Evolutionary conservation across 2,797 vertebrate species (phyloP).

Genomic region (Tokudaia muenninki): DNA sequence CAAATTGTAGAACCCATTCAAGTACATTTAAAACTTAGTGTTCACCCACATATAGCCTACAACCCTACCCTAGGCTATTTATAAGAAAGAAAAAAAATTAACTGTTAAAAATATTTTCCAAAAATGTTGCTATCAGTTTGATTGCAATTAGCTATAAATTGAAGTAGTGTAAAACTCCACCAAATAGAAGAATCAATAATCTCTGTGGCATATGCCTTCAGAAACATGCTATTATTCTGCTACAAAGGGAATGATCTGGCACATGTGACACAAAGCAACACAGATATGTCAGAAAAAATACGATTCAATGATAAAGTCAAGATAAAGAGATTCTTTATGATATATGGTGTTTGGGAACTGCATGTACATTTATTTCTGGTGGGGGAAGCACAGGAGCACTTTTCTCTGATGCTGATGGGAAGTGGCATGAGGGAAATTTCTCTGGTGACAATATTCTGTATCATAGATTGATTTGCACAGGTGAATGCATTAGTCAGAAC

Average conservation of each 20-base stretch:
- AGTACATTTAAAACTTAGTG: not conserved
- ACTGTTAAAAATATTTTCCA: not conserved
- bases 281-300: not conserved
- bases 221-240: not conserved
- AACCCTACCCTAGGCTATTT: not conserved
- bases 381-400: not conserved
- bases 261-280: not conserved
- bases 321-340: not conserved
- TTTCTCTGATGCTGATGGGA: conserved; percentile 14
- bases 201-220: not conserved
- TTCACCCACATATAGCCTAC: not conserved
- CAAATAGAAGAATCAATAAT: not conserved
- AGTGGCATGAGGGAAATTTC: not conserved
- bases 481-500: conserved; percentile 31
- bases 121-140: not conserved
- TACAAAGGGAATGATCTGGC: not conserved
- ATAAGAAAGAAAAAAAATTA: not conserved
- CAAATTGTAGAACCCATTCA: not conserved
- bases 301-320: not conserved
- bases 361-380: not conserved
- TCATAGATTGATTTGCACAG: conserved; percentile 24
- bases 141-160: not conserved
- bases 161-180: not conserved
- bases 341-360: not conserved
- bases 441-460: not conserved